Evolutionary conservation across 2,113 vertebrate species (phyloP).

Genomic region (Pelodiscus sinensis): DNA sequence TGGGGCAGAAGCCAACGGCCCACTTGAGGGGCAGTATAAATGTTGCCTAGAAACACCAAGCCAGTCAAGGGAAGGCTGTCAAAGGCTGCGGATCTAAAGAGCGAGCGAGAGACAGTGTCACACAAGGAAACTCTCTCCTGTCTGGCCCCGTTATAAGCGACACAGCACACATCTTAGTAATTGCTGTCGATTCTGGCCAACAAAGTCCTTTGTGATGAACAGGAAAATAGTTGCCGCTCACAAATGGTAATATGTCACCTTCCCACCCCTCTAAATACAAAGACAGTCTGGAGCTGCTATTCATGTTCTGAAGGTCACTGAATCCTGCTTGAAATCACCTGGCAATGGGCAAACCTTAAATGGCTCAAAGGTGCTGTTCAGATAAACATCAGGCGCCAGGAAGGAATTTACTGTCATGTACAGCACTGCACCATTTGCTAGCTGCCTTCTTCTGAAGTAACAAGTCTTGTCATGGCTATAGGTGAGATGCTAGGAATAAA

Average conservation of each 20-base stretch:
- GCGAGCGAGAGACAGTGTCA: background rate
- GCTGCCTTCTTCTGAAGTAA: background rate
- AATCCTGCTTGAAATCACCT: background rate
- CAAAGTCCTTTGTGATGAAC: background rate
- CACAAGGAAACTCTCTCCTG: background rate
- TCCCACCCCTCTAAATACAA: background rate
- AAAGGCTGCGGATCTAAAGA: background rate
- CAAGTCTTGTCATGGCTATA: background rate
- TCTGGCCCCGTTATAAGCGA: background rate
- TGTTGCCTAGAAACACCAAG: conserved; percentile 60
- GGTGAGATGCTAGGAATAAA: background rate
- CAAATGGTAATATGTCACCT: background rate
- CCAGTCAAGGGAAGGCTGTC: conserved; percentile 1
- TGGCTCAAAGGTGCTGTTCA: background rate
- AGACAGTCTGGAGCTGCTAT: conserved; percentile 23
- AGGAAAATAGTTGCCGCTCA: background rate
- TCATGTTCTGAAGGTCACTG: conserved; percentile 35
- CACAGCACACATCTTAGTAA: background rate
- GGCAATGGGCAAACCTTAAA: conserved; percentile 14
- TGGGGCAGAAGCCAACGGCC: background rate
- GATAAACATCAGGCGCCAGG: background rate
- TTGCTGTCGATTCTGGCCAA: accelerated
- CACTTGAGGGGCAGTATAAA: background rate
- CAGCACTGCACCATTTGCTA: background rate
- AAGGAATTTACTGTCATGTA: background rate